These are phyloP conservation scores for Asobara japonica DNA, from an alignment of 1,140 invertebrate species.

Conservation along the genomic window DNA sequence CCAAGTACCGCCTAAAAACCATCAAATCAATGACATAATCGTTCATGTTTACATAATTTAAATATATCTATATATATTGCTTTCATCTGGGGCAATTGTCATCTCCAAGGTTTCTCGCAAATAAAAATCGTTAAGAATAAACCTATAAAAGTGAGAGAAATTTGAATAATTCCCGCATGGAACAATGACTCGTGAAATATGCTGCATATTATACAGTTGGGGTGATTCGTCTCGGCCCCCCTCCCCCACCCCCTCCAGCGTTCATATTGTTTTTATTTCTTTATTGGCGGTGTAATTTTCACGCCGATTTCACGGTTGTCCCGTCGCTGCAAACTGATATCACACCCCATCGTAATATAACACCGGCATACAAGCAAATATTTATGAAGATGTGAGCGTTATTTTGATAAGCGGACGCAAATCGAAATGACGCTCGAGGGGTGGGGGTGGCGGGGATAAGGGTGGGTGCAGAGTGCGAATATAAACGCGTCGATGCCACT, in stretches of 20 bases:
- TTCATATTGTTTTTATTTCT: background rate
- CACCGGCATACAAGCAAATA: constrained; percentile 52
- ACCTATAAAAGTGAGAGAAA: too few species aligned
- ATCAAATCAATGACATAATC: too few species aligned
- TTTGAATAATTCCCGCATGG: too few species aligned
- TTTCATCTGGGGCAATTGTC: too few species aligned
- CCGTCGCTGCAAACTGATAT: constrained; percentile 1
- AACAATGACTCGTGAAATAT: too few species aligned
- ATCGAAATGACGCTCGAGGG: constrained; percentile 44
- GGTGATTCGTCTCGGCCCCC: constrained; percentile 23
- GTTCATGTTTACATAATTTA: too few species aligned
- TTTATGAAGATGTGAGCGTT: constrained; percentile 67
- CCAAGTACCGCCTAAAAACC: too few species aligned
- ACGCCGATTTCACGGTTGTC: constrained; percentile 62
- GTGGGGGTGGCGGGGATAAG: background rate
- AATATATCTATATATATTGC: too few species aligned
- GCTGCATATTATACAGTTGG: background rate
- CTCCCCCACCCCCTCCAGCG: too few species aligned
- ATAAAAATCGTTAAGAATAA: too few species aligned
- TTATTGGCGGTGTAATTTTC: constrained; percentile 46
- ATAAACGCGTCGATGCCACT: constrained; percentile 61
- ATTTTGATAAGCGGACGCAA: constrained; percentile 64
- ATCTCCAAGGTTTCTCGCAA: too few species aligned
- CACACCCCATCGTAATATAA: constrained; percentile 41
- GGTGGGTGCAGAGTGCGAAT: constrained; percentile 58